Evolutionary conservation across 2,113 vertebrate genomes (phyloP).

Genomic region (Sylvietta virens): DNA sequence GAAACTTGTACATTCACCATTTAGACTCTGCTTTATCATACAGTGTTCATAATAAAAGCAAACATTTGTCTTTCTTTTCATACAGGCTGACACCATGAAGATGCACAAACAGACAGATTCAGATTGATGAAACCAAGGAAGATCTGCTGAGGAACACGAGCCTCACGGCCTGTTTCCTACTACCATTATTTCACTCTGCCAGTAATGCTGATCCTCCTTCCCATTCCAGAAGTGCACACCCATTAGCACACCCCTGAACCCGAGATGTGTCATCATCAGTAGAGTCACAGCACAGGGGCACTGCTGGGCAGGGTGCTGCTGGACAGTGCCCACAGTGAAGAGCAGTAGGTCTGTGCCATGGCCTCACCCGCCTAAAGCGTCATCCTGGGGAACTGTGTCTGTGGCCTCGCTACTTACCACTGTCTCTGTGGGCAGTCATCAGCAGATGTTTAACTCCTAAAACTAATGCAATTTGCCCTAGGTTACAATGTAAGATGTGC

Average conservation of each 20-base stretch:
- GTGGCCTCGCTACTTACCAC: not conserved
- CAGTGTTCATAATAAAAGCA: not conserved
- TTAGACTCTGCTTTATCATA: not conserved
- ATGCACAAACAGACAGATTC: not conserved
- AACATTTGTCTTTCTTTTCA: not conserved
- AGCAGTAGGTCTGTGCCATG: fast-evolving
- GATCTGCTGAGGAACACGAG: not conserved
- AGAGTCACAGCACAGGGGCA: fast-evolving
- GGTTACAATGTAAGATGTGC: too few relatives aligned
- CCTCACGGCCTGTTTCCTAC: not conserved
- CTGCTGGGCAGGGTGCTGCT: not conserved
- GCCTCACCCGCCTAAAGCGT: not conserved
- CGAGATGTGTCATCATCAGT: fast-evolving
- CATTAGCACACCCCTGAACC: not conserved
- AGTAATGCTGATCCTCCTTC: not conserved
- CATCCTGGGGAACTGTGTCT: fast-evolving
- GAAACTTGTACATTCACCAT: not conserved
- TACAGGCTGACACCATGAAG: too few relatives aligned
- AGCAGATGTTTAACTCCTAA: not conserved
- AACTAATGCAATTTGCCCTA: too few relatives aligned
- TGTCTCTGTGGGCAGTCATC: fast-evolving
- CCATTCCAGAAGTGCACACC: fast-evolving
- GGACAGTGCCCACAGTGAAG: not conserved
- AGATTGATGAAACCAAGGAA: fast-evolving
- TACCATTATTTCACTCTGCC: not conserved